Conservation (phyloP, 1,140 invertebrate species). For the Drosophila quadrilineata region DNA sequence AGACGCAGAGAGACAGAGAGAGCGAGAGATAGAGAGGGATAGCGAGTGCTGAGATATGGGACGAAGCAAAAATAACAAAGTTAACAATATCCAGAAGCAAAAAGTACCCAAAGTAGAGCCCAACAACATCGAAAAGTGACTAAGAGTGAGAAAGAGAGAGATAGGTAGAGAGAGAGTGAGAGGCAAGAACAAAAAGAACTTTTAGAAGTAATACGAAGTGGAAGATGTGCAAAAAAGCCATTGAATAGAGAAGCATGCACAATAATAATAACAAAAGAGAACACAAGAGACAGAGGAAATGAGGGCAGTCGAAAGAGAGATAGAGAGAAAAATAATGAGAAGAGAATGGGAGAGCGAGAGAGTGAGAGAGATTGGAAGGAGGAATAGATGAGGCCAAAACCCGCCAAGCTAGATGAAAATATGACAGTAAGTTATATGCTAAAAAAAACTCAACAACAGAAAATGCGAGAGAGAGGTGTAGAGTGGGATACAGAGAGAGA, state of each 20-base stretch:
- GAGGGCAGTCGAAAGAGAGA: background rate
- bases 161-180: slow-evolving; percentile 21
- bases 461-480: too few species aligned
- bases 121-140: slow-evolving; percentile 12
- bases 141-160: slow-evolving; percentile 32
- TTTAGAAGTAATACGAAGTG: slow-evolving; percentile 49
- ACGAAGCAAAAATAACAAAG: slow-evolving; percentile 66
- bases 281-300: background rate
- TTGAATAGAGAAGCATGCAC: slow-evolving; percentile 61
- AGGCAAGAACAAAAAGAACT: slow-evolving; percentile 31
- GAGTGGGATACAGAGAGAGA: too few species aligned
- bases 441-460: too few species aligned
- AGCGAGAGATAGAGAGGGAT: background rate
- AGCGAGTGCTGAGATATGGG: too few species aligned
- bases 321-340: background rate
- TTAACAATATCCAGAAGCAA: slow-evolving; percentile 74
- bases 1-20: slow-evolving; percentile 4
- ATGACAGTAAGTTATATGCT: slow-evolving; percentile 76
- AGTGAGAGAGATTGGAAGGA: background rate
- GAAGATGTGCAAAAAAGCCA: too few species aligned
- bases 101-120: slow-evolving; percentile 31
- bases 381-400: background rate
- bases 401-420: slow-evolving; percentile 58
- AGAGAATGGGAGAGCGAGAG: background rate
- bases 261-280: slow-evolving; percentile 58